Evolutionary conservation across 1,140 invertebrate genomes (phyloP).

Genomic region (Drosophila eugracilis): DNA sequence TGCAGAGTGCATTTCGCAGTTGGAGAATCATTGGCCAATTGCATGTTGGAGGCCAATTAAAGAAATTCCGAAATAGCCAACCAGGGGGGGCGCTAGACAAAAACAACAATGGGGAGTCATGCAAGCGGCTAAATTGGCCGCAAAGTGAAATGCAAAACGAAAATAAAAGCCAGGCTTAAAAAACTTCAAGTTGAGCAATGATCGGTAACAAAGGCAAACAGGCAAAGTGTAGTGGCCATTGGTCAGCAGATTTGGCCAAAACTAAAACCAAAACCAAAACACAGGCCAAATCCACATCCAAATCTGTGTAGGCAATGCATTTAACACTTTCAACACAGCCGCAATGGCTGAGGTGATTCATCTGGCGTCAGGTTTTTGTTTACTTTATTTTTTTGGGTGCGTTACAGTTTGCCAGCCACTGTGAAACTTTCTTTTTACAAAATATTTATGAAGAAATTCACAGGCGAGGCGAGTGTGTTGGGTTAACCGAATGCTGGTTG

Average conservation of each 20-base stretch:
- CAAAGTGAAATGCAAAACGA: conserved; percentile 77
- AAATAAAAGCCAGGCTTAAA: conserved; percentile 39
- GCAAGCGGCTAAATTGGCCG: conserved; percentile 50
- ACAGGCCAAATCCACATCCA: conserved; percentile 28
- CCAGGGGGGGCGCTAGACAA: conserved; percentile 12
- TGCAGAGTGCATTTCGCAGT: conserved; percentile 25
- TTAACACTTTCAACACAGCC: conserved; percentile 75
- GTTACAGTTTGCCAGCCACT: conserved; percentile 75
- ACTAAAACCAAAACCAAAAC: conserved; percentile 15
- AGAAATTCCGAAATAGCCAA: conserved; percentile 37
- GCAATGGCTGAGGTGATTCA: conserved; percentile 63
- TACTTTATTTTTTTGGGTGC: conserved; percentile 49
- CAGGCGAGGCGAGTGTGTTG: conserved; percentile 14
- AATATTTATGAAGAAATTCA: conserved; percentile 77
- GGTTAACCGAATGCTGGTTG: conserved; percentile 30
- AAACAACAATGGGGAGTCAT: conserved; percentile 46
- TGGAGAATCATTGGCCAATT: conserved; percentile 57
- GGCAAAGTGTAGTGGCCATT: conserved; percentile 33
- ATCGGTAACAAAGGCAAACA: conserved; percentile 29
- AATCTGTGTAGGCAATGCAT: conserved; percentile 64
- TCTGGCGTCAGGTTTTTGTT: conserved; percentile 41
- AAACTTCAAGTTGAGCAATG: conserved; percentile 58
- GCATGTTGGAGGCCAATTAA: conserved; percentile 70
- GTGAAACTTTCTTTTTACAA: conserved; percentile 78
- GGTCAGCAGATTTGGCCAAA: conserved; percentile 65